Base-by-base conservation (phyloP, 2,888 invertebrate species). In the Scelioninae gen. 1 region DNA sequence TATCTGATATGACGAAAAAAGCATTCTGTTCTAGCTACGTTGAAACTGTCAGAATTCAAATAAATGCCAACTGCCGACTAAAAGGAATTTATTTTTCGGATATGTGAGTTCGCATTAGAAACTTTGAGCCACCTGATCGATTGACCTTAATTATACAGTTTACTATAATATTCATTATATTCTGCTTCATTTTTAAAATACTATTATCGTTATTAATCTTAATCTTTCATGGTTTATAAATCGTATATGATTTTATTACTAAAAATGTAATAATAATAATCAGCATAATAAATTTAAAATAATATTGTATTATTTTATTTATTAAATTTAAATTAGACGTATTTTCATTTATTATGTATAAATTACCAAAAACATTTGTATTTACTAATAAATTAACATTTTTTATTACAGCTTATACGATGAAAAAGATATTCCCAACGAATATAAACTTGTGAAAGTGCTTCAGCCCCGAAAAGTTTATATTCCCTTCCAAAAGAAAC, bases 1-100 rank as follows among this genome's bases (percentile, higher is more conserved):
- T 99, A 84, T 96, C 97, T 4, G 98, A 99, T 93, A 98, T 98
- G 92, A 98, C 97, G 7, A 94, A 97, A 86, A 93, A 98, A 88
- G 98, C 98, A 0, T 99, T 99, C 91, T 98, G 98, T n/a, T 98
- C 98, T 11, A 98, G 97, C 92, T 98, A 98, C 93, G 96, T 98
- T 71, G 98, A 98, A 93, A 98, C 98, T 1, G 94, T 94, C 86
- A 93, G 98, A 88, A 96, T 99, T 78, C 96, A 98, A 94, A 97
- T 99, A 87, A 98, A 99, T 93, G 98, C 98, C 47, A 99, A 99
- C 93, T 98, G 98, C 91, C 94, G 98, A 87, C 96, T 99, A 84
- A 94, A 98, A 88, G 94, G 98, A 62, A 95, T 97, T 15, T 97
- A 97, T 92, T 97, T 97, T 91, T 95, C 96, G 8, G 96, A 97